These are phyloP conservation scores for Pseudochirops cupreus DNA, from an alignment of 2,797 vertebrate species.

Conservation along the genomic window DNA sequence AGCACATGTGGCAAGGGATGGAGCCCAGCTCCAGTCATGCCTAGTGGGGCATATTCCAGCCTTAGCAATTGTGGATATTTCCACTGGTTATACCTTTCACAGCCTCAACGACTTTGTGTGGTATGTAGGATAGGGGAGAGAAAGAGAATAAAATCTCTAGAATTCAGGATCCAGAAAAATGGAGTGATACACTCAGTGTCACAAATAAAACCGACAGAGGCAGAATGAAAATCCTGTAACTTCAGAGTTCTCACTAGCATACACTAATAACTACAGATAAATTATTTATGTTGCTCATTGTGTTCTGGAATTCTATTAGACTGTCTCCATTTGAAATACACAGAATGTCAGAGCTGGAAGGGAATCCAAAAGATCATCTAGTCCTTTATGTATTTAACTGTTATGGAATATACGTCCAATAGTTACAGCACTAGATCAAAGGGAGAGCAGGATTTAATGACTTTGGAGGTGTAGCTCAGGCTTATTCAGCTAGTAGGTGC, in stretches of 20 bases:
- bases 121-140: too few species aligned
- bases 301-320: not conserved
- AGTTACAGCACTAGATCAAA: not conserved
- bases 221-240: not conserved
- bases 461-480: not conserved
- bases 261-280: not conserved
- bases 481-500: not conserved
- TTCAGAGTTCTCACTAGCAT: not conserved
- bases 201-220: not conserved
- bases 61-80: not conserved
- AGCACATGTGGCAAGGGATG: not conserved
- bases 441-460: not conserved
- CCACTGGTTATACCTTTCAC: not conserved
- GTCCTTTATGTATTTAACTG: not conserved
- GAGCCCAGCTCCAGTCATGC: not conserved
- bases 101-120: too few species aligned
- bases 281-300: not conserved
- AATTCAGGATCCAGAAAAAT: not conserved
- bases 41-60: not conserved
- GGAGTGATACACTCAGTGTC: not conserved
- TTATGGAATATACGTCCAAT: not conserved
- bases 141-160: too few species aligned
- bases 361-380: not conserved
- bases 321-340: not conserved
- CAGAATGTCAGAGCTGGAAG: not conserved